Evolutionary conservation across 2,113 vertebrate species (phyloP).

Genomic region (Cricetomys ansorgei): DNA sequence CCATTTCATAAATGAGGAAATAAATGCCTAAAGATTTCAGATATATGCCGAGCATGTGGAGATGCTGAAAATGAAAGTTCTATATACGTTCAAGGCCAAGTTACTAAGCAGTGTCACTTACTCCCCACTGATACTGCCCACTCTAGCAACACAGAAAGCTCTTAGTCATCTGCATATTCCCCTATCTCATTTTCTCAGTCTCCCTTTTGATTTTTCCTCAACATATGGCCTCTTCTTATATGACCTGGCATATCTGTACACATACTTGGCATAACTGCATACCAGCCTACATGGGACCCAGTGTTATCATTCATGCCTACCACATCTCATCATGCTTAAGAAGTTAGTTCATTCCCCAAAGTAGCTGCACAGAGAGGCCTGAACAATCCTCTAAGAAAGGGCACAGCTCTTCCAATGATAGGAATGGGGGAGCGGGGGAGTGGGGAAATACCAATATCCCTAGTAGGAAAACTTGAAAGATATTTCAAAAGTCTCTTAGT

Average conservation of each 20-base stretch:
- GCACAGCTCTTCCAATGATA: constrained; percentile 53
- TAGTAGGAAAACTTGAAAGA: constrained; percentile 72
- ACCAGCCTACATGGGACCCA: background rate
- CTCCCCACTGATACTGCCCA: background rate
- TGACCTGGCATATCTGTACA: too few species aligned
- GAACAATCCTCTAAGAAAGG: constrained; percentile 81
- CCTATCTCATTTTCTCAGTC: background rate
- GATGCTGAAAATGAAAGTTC: background rate
- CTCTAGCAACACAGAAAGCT: background rate
- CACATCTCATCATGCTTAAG: background rate
- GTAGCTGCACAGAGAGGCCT: constrained; percentile 72
- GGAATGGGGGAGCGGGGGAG: constrained; percentile 61
- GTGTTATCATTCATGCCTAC: background rate
- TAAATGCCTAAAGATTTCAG: constrained; percentile 12
- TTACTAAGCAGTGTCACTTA: background rate
- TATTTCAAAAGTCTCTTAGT: constrained; percentile 83
- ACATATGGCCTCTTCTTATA: background rate
- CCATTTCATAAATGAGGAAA: constrained; percentile 10
- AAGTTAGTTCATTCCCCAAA: constrained; percentile 69
- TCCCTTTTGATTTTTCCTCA: background rate
- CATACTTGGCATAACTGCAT: background rate
- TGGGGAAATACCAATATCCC: constrained; percentile 79
- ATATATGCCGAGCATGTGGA: background rate
- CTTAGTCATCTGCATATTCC: background rate
- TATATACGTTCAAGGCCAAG: background rate